phyloP scores from a whole-genome alignment of 2,888 invertebrate genomes.

The Heliconius aoede region DNA sequence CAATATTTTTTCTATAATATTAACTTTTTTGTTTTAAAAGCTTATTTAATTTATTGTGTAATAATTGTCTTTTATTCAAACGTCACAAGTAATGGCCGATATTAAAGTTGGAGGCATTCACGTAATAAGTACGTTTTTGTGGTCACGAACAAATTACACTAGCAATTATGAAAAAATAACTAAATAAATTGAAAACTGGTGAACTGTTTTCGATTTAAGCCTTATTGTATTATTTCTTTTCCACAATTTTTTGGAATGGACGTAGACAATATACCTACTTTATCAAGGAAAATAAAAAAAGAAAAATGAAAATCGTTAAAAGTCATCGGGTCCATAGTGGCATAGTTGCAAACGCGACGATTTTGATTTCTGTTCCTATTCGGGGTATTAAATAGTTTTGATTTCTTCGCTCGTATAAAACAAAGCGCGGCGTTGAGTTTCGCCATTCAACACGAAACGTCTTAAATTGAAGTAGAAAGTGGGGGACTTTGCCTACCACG shows the following conservation, averaged over 20 bases:
- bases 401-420: background rate
- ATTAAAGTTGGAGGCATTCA: conserved; percentile 3
- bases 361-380: background rate
- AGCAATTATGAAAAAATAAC: conserved; percentile 11
- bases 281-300: no score
- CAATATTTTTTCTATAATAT: no score
- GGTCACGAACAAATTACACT: conserved; percentile 10
- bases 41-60: background rate
- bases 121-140: background rate
- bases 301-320: no score
- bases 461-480: background rate
- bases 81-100: background rate
- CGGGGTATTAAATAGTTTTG: background rate
- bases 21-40: no score
- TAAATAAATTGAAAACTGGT: background rate
- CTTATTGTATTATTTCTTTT: background rate
- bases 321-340: no score
- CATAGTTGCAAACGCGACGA: background rate
- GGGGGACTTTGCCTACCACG: background rate
- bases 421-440: background rate
- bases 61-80: background rate
- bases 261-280: no score
- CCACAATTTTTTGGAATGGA: no score
- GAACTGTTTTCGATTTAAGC: background rate
- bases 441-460: background rate